phyloP scores from a whole-genome alignment of 1,140 invertebrate species.

The Cheumatopsyche charites region DNA sequence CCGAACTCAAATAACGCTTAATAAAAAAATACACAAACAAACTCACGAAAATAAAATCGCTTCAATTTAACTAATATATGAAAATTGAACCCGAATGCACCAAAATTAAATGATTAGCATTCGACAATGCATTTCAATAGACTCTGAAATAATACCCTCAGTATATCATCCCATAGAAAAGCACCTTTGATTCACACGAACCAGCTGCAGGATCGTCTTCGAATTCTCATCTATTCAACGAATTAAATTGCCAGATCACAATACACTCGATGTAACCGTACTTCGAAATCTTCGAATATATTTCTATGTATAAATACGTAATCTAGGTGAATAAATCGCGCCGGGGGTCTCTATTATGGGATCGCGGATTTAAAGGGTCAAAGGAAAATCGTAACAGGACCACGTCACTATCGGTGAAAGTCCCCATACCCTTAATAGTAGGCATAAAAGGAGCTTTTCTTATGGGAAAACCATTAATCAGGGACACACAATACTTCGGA shows the following conservation, averaged over 20 bases:
- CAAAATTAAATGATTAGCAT: too few species aligned
- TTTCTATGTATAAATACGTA: too few species aligned
- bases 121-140: too few species aligned
- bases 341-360: background rate
- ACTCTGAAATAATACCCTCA: too few species aligned
- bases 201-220: background rate
- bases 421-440: background rate
- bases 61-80: too few species aligned
- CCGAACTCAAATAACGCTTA: too few species aligned
- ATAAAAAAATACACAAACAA: too few species aligned
- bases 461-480: constrained; percentile 11
- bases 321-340: too few species aligned
- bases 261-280: background rate
- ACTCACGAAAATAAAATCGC: too few species aligned
- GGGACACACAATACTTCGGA: constrained; percentile 3
- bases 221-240: constrained; percentile 26
- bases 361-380: constrained; percentile 11
- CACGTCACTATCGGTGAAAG: background rate
- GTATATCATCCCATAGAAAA: background rate
- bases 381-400: background rate
- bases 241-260: background rate
- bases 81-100: too few species aligned
- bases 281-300: too few species aligned
- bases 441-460: background rate
- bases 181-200: background rate